These are phyloP conservation scores for Lagocephalus sceleratus DNA, from an alignment of 2,797 vertebrate genomes.

Conservation along the genomic window DNA sequence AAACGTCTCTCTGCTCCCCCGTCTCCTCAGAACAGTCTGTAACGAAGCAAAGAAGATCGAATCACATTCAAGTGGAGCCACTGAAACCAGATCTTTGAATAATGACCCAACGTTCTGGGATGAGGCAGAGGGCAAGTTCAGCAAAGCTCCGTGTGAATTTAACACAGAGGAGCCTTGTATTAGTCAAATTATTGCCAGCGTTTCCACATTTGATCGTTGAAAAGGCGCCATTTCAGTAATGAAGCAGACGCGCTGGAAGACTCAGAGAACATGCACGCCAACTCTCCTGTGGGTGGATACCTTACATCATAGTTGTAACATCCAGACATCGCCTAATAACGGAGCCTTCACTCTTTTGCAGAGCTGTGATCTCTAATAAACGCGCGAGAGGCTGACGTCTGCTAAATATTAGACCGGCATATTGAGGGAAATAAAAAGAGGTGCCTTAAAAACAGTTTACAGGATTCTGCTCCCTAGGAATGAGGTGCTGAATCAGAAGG, in stretches of 20 bases:
- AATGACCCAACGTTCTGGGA: neutral
- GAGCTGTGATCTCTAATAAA: no score
- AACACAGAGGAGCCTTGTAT: no score
- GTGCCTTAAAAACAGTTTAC: neutral
- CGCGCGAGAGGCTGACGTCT: neutral
- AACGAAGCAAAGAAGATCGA: slow-evolving; percentile 24
- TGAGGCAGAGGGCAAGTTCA: neutral
- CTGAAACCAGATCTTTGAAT: neutral
- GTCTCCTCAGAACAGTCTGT: slow-evolving; percentile 89
- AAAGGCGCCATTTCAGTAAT: no score
- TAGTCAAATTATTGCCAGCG: no score
- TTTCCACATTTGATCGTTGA: no score
- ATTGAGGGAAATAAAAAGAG: neutral
- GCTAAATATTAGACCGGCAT: neutral
- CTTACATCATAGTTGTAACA: no score
- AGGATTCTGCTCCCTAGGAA: neutral
- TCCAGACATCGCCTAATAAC: no score
- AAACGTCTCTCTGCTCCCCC: slow-evolving; percentile 89
- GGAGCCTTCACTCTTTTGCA: no score
- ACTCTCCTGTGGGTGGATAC: no score
- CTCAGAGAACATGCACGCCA: no score
- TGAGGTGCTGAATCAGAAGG: slow-evolving; percentile 4
- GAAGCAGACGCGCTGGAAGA: no score
- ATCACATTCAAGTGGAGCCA: neutral
- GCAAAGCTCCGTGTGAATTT: no score